These are phyloP conservation scores for Pangasius krempfi DNA, from an alignment of 2,797 vertebrate genomes.

Conservation along the genomic window DNA sequence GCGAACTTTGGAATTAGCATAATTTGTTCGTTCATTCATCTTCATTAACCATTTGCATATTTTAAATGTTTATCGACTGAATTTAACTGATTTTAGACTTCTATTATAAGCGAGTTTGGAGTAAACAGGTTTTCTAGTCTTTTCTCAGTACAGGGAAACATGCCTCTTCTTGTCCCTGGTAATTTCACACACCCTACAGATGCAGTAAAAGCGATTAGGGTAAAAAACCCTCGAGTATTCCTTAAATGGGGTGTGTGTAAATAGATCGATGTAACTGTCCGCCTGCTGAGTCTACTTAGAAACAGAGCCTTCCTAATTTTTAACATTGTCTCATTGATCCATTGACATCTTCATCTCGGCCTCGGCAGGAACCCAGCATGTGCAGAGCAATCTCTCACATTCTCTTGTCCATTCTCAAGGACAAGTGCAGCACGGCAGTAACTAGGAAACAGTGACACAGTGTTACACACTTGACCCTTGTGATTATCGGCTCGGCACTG, in stretches of 20 bases:
- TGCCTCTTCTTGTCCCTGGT: not conserved
- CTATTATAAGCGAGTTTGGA: not conserved
- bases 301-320: not conserved
- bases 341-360: slow-evolving; percentile 38
- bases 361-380: not conserved
- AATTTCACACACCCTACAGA: not conserved
- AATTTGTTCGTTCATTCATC: not conserved
- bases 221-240: not conserved
- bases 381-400: slow-evolving; percentile 14
- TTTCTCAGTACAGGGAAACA: not conserved
- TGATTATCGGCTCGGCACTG: not conserved
- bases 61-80: not conserved
- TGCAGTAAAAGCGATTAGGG: not conserved
- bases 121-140: not conserved
- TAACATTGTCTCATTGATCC: slow-evolving; percentile 45
- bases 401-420: slow-evolving; percentile 23
- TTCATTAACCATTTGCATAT: not conserved
- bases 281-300: slow-evolving; percentile 23
- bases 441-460: not conserved
- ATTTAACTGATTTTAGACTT: not conserved
- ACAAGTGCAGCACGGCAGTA: slow-evolving; percentile 19
- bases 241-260: not conserved
- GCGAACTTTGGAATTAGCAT: not conserved
- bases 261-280: not conserved
- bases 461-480: slow-evolving; percentile 24